Conservation (phyloP, 2,113 vertebrate species). For the Hystrix cristata region DNA sequence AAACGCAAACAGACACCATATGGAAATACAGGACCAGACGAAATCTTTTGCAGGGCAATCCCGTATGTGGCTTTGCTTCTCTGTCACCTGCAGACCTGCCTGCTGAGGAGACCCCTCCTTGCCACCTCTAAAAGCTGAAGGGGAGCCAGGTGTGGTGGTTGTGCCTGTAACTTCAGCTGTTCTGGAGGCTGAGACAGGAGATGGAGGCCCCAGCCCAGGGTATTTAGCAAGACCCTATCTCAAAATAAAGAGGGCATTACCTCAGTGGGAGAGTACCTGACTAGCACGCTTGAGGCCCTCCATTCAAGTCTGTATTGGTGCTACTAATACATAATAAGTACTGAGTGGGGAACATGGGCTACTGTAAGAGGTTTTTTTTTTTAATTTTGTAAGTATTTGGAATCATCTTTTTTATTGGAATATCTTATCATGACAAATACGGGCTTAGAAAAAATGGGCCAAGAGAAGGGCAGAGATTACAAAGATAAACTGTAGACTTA, state of each 20-base stretch:
- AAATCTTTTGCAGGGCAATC: rapidly evolving
- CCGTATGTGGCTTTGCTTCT: neutral
- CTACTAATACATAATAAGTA: neutral
- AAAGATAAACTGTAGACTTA: neutral
- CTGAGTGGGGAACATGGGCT: neutral
- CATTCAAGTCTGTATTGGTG: neutral
- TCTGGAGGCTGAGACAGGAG: neutral
- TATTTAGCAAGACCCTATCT: neutral
- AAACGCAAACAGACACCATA: neutral
- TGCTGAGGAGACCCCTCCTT: too few species aligned
- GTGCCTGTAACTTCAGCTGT: neutral
- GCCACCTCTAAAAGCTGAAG: neutral
- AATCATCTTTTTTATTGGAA: neutral
- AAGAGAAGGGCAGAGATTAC: too few species aligned
- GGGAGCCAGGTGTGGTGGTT: neutral
- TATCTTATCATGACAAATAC: neutral
- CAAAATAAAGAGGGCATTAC: neutral
- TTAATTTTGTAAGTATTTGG: neutral
- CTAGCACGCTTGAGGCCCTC: neutral
- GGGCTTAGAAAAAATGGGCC: neutral
- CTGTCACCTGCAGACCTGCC: neutral
- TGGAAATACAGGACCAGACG: neutral
- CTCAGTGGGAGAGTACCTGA: neutral
- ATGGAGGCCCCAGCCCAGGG: neutral
- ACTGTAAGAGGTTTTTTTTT: neutral